Conservation (phyloP, 2,888 invertebrate genomes). For the Lumbricus terrestris region DNA sequence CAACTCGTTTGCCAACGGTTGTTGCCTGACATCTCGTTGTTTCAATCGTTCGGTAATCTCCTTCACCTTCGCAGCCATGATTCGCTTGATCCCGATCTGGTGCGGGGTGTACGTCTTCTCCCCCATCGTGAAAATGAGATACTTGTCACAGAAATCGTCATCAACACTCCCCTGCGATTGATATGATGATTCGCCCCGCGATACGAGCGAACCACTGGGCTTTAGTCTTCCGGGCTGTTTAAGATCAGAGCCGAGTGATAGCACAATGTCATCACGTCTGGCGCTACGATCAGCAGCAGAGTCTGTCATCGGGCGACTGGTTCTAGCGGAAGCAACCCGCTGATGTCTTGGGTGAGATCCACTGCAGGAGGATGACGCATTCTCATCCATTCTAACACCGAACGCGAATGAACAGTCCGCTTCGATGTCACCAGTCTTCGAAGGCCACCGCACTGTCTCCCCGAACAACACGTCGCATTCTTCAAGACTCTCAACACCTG, state of each 20-base stretch:
- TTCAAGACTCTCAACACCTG: too few species aligned
- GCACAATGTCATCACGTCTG: not conserved
- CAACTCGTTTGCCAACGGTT: not conserved
- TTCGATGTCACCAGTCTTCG: conserved; percentile 11
- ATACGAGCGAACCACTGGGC: not conserved
- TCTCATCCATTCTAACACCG: not conserved
- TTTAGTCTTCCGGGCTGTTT: not conserved
- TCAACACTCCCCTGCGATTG: not conserved
- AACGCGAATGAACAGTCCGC: not conserved
- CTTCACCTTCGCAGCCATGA: conserved; percentile 65
- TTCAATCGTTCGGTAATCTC: conserved; percentile 33
- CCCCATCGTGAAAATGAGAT: conserved; percentile 80
- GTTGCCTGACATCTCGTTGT: not conserved
- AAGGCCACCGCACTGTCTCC: too few species aligned
- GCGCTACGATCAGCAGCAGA: not conserved
- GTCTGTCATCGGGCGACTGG: not conserved
- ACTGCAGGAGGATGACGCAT: not conserved
- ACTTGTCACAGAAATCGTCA: conserved; percentile 62
- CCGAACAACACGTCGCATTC: not conserved
- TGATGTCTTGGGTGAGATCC: not conserved
- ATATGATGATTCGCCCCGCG: not conserved
- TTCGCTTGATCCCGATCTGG: conserved; percentile 71
- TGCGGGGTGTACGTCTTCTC: conserved; percentile 81
- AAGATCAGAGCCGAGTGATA: not conserved
- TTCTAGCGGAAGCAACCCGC: not conserved